Evolutionary conservation across 2,113 vertebrate species (phyloP), one percentile per base, ranked within the genome.

Genomic region (Phrynosoma platyrhinos): DNA sequence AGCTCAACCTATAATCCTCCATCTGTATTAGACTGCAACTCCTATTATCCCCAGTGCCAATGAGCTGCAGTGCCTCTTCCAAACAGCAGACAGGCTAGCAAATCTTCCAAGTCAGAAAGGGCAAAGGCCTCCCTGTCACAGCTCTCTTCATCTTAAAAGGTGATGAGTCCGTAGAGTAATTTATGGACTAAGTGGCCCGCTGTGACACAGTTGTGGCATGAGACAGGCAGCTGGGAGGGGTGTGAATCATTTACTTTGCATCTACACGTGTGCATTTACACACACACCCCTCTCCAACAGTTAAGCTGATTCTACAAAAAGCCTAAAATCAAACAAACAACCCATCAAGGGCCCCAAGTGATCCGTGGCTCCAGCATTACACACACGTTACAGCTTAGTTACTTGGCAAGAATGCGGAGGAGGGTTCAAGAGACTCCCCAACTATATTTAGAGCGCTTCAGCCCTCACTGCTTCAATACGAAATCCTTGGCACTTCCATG

Each of bases 381-480:
- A 27, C 55, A 3, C 64, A 9, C 85, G 90, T 93, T 21, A 47
- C 75, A 1, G 76, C 47, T 6, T 88, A 87, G 90, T 90, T 91
- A 47, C 42, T 47, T 0, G 2, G 77, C 52, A 58, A 84, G 72
- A 78, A 87, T 0, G 55, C 64, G 55, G 62, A 91, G 8, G 64
- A 62, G 82, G 87, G 85, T 84, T 89, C 85, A 82, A 89, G 79
- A 69, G 79, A 69, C 0, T 47, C 81, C 30, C 7, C 12, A 0
- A 32, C 84, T 94, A 88, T 91, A 88, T 94, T 94, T 93, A 91
- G 87, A 74, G 69, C 80, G 82, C 36, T 80, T 86, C 4, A 5
- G 87, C 47, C 91, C 87, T 74, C 91, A 81, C 80, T 91, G 82
- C 83, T 82, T 30, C 30, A 1, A 82, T 32, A 0, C 62, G 90